Conservation (phyloP, 2,113 vertebrate species). For the Paraplagusia blochii region DNA sequence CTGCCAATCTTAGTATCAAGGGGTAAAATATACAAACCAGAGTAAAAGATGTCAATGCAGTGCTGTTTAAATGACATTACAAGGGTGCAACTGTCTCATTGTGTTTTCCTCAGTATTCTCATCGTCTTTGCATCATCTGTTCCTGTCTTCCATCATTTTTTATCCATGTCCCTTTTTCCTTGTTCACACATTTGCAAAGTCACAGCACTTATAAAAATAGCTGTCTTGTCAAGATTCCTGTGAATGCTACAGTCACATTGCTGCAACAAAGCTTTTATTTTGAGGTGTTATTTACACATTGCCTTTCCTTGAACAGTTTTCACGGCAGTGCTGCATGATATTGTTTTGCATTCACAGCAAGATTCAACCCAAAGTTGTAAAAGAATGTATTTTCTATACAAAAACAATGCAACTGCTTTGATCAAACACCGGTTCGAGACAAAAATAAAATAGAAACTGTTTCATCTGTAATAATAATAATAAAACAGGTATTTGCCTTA, state of each 20-base stretch:
- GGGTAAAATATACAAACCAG: too few relatives aligned
- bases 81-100: too few relatives aligned
- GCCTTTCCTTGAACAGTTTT: background rate
- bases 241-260: conserved; percentile 13
- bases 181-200: conserved; percentile 13
- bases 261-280: conserved; percentile 1
- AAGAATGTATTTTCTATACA: background rate
- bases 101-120: background rate
- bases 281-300: conserved; percentile 13
- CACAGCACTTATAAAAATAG: conserved; percentile 11
- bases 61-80: too few relatives aligned
- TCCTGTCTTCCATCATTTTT: background rate
- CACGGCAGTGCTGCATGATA: background rate
- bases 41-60: too few relatives aligned
- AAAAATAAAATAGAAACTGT: too few relatives aligned
- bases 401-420: too few relatives aligned
- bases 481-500: too few relatives aligned
- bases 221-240: conserved; percentile 4
- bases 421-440: too few relatives aligned
- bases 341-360: background rate
- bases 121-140: background rate
- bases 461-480: too few relatives aligned
- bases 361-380: background rate
- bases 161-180: background rate
- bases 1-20: too few relatives aligned